Evolutionary conservation across 2,113 vertebrate species (phyloP).

Genomic region (Falcunculus frontatus): DNA sequence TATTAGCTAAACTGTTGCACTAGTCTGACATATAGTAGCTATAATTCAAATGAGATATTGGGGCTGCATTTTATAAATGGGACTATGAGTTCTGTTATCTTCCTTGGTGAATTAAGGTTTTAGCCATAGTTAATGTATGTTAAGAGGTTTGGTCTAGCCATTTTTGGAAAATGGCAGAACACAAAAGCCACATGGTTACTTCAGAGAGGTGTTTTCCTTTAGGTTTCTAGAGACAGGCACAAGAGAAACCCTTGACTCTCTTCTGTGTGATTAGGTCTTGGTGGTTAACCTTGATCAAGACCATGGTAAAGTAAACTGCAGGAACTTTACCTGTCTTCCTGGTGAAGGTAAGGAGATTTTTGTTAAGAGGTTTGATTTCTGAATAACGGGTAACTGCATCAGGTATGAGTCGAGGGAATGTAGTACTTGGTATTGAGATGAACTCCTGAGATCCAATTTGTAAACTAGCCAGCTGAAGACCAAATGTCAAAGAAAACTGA

Average conservation of each 20-base stretch:
- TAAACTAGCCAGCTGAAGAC: neutral
- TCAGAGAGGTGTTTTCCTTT: neutral
- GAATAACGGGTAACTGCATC: neutral
- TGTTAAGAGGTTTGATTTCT: neutral
- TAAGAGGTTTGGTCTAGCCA: neutral
- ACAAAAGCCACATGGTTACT: neutral
- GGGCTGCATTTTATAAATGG: neutral
- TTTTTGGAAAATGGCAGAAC: neutral
- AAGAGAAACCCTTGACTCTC: neutral
- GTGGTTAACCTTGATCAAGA: neutral
- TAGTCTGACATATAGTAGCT: neutral
- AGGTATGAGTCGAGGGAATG: neutral
- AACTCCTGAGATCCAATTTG: neutral
- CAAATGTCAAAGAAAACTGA: neutral
- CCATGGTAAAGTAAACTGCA: neutral
- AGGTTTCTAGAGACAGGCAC: neutral
- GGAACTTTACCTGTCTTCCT: neutral
- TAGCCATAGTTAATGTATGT: neutral
- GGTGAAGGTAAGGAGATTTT: slow-evolving; percentile 9
- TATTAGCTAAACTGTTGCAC: neutral
- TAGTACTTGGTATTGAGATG: neutral
- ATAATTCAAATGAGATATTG: neutral
- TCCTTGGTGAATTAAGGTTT: neutral
- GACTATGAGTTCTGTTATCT: neutral
- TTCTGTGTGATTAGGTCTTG: neutral